Evolutionary conservation across 2,113 vertebrate species (phyloP).

Genomic region (Rhinolophus sinicus): DNA sequence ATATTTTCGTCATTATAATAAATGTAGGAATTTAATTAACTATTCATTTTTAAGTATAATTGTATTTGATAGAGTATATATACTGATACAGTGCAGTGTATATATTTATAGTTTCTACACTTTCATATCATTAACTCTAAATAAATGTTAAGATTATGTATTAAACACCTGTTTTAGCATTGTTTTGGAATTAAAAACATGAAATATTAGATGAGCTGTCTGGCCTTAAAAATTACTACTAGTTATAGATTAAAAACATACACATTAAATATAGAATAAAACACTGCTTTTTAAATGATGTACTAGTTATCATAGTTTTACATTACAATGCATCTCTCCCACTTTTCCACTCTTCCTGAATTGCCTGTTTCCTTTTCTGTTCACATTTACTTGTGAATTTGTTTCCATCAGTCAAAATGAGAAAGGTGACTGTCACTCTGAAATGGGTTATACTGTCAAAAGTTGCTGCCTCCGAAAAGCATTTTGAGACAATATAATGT

Average conservation of each 20-base stretch:
- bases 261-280: background rate
- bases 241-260: background rate
- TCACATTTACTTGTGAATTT: background rate
- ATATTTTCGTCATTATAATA: background rate
- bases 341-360: background rate
- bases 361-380: background rate
- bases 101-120: background rate
- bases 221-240: background rate
- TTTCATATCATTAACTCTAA: background rate
- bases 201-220: background rate
- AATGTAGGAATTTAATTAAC: background rate
- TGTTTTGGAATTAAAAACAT: background rate
- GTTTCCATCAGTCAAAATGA: background rate
- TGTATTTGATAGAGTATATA: background rate
- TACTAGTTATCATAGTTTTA: background rate
- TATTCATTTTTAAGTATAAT: background rate
- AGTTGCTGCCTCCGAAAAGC: background rate
- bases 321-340: background rate
- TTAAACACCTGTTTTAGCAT: background rate
- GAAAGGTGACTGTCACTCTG: background rate
- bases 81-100: background rate
- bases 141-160: background rate
- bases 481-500: background rate
- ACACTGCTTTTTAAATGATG: background rate
- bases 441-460: background rate